phyloP scores from a whole-genome alignment of 2,888 invertebrate species.

The Chrysolina americana region DNA sequence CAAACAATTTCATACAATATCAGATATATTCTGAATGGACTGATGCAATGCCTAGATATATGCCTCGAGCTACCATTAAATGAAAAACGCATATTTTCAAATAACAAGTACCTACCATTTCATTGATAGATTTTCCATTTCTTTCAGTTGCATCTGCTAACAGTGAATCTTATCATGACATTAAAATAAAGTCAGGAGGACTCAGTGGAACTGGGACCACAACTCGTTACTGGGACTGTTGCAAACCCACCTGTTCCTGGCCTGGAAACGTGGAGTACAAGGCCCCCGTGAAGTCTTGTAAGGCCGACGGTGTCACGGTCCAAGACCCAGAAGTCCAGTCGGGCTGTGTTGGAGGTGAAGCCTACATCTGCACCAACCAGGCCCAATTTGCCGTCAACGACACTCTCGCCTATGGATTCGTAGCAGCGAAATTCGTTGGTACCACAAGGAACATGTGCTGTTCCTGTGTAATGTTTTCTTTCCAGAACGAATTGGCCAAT shows the following conservation, averaged over 20 bases:
- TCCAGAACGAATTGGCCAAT: constrained; percentile 40
- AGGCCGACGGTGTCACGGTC: constrained; percentile 46
- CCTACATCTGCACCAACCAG: constrained; percentile 50
- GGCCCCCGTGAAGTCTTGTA: constrained; percentile 43
- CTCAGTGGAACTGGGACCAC: constrained; percentile 46
- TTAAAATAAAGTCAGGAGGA: constrained; percentile 42
- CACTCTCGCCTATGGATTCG: constrained; percentile 51
- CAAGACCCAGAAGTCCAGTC: constrained; percentile 46
- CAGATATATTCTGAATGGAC: too few species aligned
- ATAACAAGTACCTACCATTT: too few species aligned
- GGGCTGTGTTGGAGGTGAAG: constrained; percentile 44
- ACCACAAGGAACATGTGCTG: constrained; percentile 51
- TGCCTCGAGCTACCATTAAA: too few species aligned
- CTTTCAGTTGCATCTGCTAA: constrained; percentile 16
- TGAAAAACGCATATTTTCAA: too few species aligned
- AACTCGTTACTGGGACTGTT: constrained; percentile 54
- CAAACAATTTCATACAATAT: too few species aligned
- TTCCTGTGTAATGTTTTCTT: constrained; percentile 49
- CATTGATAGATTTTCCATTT: too few species aligned
- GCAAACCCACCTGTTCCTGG: constrained; percentile 53
- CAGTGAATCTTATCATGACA: not conserved
- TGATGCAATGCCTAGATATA: too few species aligned
- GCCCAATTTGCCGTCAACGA: constrained; percentile 43
- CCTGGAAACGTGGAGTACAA: constrained; percentile 39
- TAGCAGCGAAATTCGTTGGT: constrained; percentile 49